These are phyloP conservation scores for Pheosia tremula DNA, from an alignment of 2,888 invertebrate genomes.

Conservation along the genomic window DNA sequence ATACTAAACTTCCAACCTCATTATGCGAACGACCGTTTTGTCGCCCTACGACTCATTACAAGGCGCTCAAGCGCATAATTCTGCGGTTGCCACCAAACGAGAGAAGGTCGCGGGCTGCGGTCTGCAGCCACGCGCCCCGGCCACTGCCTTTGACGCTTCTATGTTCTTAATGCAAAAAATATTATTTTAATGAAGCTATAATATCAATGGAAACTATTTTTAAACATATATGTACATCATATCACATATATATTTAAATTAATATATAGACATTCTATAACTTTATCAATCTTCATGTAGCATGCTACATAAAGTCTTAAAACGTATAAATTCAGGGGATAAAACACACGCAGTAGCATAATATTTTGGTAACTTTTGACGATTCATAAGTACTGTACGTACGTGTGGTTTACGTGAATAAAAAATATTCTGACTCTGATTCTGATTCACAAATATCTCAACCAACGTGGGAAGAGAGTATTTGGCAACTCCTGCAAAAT, in stretches of 20 bases:
- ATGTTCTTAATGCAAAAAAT: slow-evolving; percentile 14
- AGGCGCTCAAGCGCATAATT: slow-evolving; percentile 78
- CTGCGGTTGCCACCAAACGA: slow-evolving; percentile 73
- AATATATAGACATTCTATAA: not conserved
- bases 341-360: too few species aligned
- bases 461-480: too few species aligned
- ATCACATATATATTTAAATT: not conserved
- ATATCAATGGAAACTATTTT: slow-evolving; percentile 15
- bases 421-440: too few species aligned
- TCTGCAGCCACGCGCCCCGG: slow-evolving; percentile 57
- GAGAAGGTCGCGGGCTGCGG: slow-evolving; percentile 58
- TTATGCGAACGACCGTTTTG: slow-evolving; percentile 11
- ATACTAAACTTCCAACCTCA: not conserved
- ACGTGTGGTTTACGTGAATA: too few species aligned
- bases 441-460: too few species aligned
- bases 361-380: too few species aligned
- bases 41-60: slow-evolving; percentile 61
- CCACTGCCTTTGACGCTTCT: slow-evolving; percentile 44
- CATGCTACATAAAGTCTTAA: too few species aligned
- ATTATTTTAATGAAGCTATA: slow-evolving; percentile 35
- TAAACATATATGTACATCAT: too few species aligned
- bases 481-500: too few species aligned
- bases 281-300: too few species aligned
- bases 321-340: too few species aligned
- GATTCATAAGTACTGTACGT: too few species aligned